Percentiles rank a stretch among this genome's conserved stretches.
Evolutionary conservation across 1,140 invertebrate species (phyloP).

Genomic region (Drosophila pruinosa): DNA sequence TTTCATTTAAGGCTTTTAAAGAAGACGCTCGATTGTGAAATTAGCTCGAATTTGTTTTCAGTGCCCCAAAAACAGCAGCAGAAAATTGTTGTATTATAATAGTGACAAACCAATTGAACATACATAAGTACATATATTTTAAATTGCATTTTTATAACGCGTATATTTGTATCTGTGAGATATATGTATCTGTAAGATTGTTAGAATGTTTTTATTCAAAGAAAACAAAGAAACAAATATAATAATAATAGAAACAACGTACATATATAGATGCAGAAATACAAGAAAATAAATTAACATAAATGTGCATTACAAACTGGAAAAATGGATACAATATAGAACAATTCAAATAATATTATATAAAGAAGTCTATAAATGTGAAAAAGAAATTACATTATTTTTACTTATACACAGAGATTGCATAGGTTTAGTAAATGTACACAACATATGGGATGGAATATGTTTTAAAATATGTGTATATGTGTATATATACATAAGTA

Average conservation of each 20-base stretch:
- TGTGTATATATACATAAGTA: conserved; percentile 15
- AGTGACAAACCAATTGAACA: conserved; percentile 1
- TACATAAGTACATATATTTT: conserved; percentile 50
- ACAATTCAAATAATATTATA: conserved; percentile 53
- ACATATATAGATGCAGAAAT: not conserved
- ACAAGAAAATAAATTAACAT: conserved; percentile 25
- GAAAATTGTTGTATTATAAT: conserved; percentile 5
- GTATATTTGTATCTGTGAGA: conserved; percentile 45
- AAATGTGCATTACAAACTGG: conserved; percentile 63
- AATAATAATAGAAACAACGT: not conserved
- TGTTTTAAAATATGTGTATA: conserved; percentile 31
- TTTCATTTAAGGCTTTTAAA: conserved; percentile 49
- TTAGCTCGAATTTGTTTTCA: conserved; percentile 64
- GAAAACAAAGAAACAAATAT: not conserved
- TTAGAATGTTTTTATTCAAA: conserved; percentile 60
- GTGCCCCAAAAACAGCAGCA: conserved; percentile 27
- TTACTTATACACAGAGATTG: conserved; percentile 35
- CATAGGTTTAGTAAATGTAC: conserved; percentile 38
- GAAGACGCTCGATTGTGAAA: conserved; percentile 31
- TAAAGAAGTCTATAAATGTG: conserved; percentile 47
- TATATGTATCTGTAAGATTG: conserved; percentile 47
- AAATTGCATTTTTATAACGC: conserved; percentile 68
- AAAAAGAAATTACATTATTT: conserved; percentile 41
- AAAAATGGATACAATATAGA: conserved; percentile 70
- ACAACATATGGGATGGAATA: conserved; percentile 1